phyloP scores from a whole-genome alignment of 2,797 vertebrate species.

The Helicolenus hilgendorfi region DNA sequence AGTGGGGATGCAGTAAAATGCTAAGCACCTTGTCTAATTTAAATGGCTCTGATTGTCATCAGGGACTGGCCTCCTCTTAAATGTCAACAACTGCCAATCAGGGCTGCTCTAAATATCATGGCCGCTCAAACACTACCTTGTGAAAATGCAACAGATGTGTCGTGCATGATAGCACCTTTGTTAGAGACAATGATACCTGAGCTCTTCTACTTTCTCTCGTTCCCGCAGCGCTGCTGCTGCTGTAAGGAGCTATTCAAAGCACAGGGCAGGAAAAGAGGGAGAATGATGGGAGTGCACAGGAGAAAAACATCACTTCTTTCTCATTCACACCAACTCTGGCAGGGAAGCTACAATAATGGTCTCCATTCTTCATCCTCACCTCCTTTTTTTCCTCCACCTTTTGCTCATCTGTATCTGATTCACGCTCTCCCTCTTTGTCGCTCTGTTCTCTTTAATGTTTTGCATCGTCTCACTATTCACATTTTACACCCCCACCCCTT shows the following conservation, averaged over 20 bases:
- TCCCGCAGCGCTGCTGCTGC: background rate
- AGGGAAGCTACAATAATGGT: conserved; percentile 50
- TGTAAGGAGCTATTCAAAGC: conserved; percentile 38
- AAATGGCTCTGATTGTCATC: conserved; percentile 55
- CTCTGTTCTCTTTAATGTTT: conserved; percentile 44
- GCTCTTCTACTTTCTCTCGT: conserved; percentile 17
- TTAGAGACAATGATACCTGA: conserved; percentile 36
- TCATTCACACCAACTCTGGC: conserved; percentile 33
- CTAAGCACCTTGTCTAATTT: conserved; percentile 59
- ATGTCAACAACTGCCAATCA: conserved; percentile 80
- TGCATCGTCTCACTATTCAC: conserved; percentile 58
- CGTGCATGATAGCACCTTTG: conserved; percentile 17
- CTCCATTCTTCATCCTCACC: conserved; percentile 44
- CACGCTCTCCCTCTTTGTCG: conserved; percentile 21
- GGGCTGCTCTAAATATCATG: conserved; percentile 72
- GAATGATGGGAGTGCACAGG: conserved; percentile 16
- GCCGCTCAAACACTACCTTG: conserved; percentile 24
- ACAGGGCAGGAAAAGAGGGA: conserved; percentile 18
- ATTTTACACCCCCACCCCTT: background rate
- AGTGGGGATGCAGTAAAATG: conserved; percentile 26
- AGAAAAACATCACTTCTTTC: conserved; percentile 28
- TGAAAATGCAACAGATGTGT: conserved; percentile 35
- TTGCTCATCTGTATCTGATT: conserved; percentile 56
- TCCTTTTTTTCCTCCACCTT: conserved; percentile 28
- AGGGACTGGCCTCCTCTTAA: conserved; percentile 55